phyloP scores from a whole-genome alignment of 2,888 invertebrate species.

The Thecophora atra region DNA sequence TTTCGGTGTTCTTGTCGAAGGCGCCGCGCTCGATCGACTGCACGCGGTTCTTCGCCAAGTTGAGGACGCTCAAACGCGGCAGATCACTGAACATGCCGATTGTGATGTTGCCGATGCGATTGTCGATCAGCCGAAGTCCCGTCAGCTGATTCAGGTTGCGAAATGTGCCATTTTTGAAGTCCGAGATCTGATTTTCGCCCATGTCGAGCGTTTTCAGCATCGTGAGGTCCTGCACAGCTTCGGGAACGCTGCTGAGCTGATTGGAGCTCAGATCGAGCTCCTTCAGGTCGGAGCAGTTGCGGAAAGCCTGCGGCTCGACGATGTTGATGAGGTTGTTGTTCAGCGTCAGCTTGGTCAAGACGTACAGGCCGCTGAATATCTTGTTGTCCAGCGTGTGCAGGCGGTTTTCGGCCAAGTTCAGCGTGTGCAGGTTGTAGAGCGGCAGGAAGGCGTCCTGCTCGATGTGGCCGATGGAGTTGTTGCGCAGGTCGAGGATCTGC shows the following conservation, averaged over 20 bases:
- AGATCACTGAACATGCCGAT: constrained; percentile 88
- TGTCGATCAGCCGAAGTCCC: constrained; percentile 87
- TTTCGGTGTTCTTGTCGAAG: constrained; percentile 81
- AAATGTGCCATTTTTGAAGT: constrained; percentile 85
- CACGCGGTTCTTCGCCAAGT: constrained; percentile 89
- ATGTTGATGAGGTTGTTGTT: constrained; percentile 85
- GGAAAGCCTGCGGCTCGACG: constrained; percentile 82
- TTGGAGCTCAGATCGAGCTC: constrained; percentile 90
- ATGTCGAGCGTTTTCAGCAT: constrained; percentile 89
- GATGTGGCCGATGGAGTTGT: constrained; percentile 88
- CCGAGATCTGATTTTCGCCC: constrained; percentile 89
- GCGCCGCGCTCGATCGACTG: constrained; percentile 85
- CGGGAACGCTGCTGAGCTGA: constrained; percentile 82
- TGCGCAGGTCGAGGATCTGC: constrained; percentile 85
- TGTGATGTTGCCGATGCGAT: constrained; percentile 85
- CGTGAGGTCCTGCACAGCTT: constrained; percentile 81
- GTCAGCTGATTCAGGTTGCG: constrained; percentile 86
- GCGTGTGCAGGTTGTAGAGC: constrained; percentile 86
- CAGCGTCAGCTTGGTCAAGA: constrained; percentile 83
- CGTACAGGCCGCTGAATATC: constrained; percentile 84
- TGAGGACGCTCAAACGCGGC: constrained; percentile 84
- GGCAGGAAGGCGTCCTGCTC: constrained; percentile 89
- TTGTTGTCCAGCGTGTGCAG: constrained; percentile 83
- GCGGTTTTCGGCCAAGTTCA: constrained; percentile 88
- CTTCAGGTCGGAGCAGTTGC: constrained; percentile 87